Evolutionary conservation across 2,113 vertebrate species (phyloP).

Genomic region (Scytalopus superciliaris): DNA sequence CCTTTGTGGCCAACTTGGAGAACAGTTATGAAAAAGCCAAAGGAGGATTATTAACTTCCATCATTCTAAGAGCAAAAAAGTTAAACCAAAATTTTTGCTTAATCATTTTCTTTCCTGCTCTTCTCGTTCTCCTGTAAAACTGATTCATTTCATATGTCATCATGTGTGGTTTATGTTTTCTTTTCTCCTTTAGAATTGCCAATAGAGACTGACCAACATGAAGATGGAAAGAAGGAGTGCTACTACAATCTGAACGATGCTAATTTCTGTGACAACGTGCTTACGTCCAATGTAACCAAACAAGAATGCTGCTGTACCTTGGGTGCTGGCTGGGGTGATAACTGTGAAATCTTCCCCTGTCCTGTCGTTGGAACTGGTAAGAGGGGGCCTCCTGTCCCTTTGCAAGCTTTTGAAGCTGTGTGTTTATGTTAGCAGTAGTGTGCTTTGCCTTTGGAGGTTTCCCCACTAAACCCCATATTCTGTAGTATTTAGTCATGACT

Average conservation of each 20-base stretch:
- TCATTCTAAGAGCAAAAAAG: neutral
- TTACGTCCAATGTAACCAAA: conserved; percentile 90
- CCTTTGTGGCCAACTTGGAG: neutral
- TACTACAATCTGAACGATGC: conserved; percentile 92
- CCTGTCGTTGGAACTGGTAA: conserved; percentile 90
- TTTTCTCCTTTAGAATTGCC: conserved; percentile 37
- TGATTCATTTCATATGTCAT: neutral
- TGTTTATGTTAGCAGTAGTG: neutral
- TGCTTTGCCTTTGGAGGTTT: neutral
- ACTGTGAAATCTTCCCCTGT: conserved; percentile 96
- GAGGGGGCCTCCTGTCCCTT: neutral
- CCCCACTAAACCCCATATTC: neutral
- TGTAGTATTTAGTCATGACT: neutral
- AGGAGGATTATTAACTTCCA: neutral
- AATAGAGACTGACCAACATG: conserved; percentile 43
- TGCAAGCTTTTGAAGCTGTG: neutral
- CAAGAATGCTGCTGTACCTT: conserved; percentile 97
- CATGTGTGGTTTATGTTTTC: neutral
- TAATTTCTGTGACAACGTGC: conserved; percentile 94
- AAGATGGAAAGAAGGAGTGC: conserved; percentile 91
- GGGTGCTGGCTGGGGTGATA: conserved; percentile 96
- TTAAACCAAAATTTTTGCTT: neutral
- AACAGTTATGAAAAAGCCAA: neutral
- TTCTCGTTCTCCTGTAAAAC: neutral
- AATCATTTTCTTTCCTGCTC: neutral